Percentiles rank a stretch among this genome's conserved stretches.
phyloP scores from a whole-genome alignment of 2,888 invertebrate genomes.

The Drosophila mulleri region DNA sequence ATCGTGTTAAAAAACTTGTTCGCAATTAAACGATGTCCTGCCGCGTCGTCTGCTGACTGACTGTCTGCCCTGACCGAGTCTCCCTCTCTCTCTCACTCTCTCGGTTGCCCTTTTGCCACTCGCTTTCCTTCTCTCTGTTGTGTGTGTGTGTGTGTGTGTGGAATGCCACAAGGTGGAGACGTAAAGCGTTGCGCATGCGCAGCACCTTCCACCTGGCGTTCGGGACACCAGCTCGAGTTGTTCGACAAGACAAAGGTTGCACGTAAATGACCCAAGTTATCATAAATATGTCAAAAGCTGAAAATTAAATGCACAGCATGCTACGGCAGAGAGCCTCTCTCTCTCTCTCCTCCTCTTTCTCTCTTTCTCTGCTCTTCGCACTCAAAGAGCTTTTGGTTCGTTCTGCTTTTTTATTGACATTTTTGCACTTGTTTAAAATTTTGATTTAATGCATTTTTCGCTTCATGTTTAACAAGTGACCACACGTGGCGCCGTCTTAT shows the following conservation, averaged over 20 bases:
- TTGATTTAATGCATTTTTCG: constrained; percentile 76
- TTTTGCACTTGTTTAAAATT: constrained; percentile 80
- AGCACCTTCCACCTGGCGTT: constrained; percentile 81
- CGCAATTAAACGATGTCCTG: constrained; percentile 85
- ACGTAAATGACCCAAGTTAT: constrained; percentile 85
- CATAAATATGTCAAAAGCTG: constrained; percentile 85
- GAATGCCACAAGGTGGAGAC: constrained; percentile 49
- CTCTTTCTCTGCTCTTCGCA: constrained; percentile 25
- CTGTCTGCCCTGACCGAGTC: constrained; percentile 63
- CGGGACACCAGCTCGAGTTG: constrained; percentile 39
- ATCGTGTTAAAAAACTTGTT: constrained; percentile 85
- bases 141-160: constrained; percentile 1
- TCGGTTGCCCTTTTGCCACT: constrained; percentile 10
- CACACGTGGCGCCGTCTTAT: constrained; percentile 74
- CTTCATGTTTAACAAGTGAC: constrained; percentile 62
- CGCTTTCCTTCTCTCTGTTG: neutral
- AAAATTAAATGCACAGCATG: constrained; percentile 84
- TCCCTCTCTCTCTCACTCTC: neutral
- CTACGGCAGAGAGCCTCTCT: constrained; percentile 8
- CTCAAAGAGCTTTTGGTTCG: constrained; percentile 27
- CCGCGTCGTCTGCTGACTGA: constrained; percentile 77
- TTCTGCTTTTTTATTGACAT: constrained; percentile 70
- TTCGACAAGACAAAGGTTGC: constrained; percentile 83
- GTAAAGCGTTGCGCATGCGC: constrained; percentile 57
- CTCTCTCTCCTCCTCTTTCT: neutral